Evolutionary conservation across 2,888 invertebrate genomes (phyloP), one percentile per base, ranked within the genome.

Genomic region (Agriopis leucophaearia): DNA sequence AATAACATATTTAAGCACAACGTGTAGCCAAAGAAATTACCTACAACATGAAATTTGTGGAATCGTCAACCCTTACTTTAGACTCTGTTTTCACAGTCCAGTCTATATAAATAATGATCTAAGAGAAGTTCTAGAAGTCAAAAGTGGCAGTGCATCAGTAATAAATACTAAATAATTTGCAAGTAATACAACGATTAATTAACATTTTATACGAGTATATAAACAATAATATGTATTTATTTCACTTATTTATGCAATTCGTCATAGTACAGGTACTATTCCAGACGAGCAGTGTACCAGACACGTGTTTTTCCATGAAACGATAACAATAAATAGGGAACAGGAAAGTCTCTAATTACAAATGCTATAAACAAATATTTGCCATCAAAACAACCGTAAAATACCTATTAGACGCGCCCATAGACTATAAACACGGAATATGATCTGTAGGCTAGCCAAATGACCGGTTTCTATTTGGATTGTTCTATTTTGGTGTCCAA

Each of bases 391-490:
- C 74, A 80, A 76, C 78, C 78, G 78, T 82, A 85, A 84, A 85
- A 83, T 76, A 77, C 71, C 76, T 76, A 82, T 82, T 80, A 81
- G 84, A 75, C 84, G 78, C 85, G 77, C 89, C 87, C 80, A 80
- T 73, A 64, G 73, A 66, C 79, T 75, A 85, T 87, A 84, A 86
- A 85, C 80, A 73, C 64, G 63, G 68, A 76, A 76, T 79, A 84
- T 81, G 76, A 86, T 81, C 76, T 78, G 70, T 72, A 78, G 66
- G 74, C 66, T 59, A 13, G 8, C 66, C 61, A 61, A 59, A 48
- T 35, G 15, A 42, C 13, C 16, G 38, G 5, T 9, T 18, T 1
- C 12, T 40, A 15, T 58, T 64, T 58, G 51, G 64, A 64, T 42
- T 1, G 18, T 27, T 8, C 42, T 8, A 44, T 18, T 18, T 55